Evolutionary conservation across 2,888 invertebrate species (phyloP).

Genomic region (Coelopa pilipes): DNA sequence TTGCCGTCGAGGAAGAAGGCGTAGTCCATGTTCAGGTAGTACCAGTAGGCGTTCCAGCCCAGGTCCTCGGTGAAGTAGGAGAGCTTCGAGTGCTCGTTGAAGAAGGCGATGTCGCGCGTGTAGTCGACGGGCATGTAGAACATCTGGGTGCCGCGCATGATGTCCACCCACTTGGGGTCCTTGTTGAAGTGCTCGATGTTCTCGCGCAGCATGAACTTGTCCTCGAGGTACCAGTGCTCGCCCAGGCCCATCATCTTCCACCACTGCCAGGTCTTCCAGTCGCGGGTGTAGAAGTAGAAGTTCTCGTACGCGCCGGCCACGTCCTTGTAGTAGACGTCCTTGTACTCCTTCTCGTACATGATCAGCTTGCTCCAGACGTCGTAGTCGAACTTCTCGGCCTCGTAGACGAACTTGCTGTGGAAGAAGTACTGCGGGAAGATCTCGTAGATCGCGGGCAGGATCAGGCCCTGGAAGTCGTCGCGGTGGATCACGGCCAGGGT

Average conservation of each 20-base stretch:
- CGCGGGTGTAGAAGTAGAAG: constrained; percentile 55
- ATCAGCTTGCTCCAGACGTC: constrained; percentile 55
- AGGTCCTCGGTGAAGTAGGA: constrained; percentile 79
- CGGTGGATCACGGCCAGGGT: constrained; percentile 77
- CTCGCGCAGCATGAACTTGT: constrained; percentile 56
- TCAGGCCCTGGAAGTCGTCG: constrained; percentile 73
- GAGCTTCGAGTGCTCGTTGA: constrained; percentile 71
- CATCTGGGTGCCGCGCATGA: constrained; percentile 49
- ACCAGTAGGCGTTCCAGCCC: constrained; percentile 75
- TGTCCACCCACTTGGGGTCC: constrained; percentile 52
- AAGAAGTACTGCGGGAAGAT: constrained; percentile 82
- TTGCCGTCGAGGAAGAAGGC: constrained; percentile 74
- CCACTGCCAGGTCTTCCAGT: constrained; percentile 60
- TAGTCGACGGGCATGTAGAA: constrained; percentile 71
- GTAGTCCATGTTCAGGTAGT: constrained; percentile 72
- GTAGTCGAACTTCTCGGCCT: constrained; percentile 71
- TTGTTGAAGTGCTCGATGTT: constrained; percentile 50
- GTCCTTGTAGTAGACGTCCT: constrained; percentile 65
- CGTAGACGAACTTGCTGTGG: constrained; percentile 76
- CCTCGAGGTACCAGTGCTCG: constrained; percentile 54
- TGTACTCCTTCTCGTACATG: constrained; percentile 62
- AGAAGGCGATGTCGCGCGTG: constrained; percentile 69
- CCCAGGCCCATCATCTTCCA: constrained; percentile 60
- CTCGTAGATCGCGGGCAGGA: constrained; percentile 80
- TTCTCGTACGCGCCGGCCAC: constrained; percentile 47